Conservation (phyloP, 1,140 invertebrate species). For the Rhopalosiphum maidis region DNA sequence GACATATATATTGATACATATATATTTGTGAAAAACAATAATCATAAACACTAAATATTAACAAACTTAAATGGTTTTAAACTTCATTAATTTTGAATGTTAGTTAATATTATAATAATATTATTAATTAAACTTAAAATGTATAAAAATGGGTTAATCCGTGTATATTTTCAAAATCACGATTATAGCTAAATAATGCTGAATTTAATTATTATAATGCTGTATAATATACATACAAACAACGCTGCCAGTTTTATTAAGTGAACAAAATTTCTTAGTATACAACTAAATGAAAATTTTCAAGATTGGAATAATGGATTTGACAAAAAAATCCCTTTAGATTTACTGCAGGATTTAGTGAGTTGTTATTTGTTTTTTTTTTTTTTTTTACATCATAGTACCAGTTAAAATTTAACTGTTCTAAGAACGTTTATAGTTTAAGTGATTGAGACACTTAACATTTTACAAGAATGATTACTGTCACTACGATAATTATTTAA, state of each 20-base stretch:
- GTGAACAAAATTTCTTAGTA: background rate
- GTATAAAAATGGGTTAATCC: background rate
- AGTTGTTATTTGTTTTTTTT: slow-evolving; percentile 12
- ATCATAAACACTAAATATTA: background rate
- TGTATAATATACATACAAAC: background rate
- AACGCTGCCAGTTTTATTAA: background rate
- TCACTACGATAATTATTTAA: background rate
- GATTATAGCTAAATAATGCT: background rate
- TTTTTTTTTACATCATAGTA: background rate
- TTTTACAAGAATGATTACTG: background rate
- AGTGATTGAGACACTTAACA: background rate
- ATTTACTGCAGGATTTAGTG: slow-evolving; percentile 23
- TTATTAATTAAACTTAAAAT: background rate
- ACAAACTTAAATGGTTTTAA: background rate
- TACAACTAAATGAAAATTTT: background rate
- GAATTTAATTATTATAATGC: background rate
- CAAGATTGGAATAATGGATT: background rate
- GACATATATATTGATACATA: too few species aligned
- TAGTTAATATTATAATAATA: background rate
- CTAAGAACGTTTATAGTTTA: background rate
- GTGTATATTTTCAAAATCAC: background rate
- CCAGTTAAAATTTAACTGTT: background rate
- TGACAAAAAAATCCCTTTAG: background rate
- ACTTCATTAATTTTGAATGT: background rate
- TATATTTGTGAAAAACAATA: background rate